Percentiles rank a stretch among this genome's conserved stretches.
Evolutionary conservation across 2,888 invertebrate species (phyloP).

Genomic region (Drosophila pegasa): DNA sequence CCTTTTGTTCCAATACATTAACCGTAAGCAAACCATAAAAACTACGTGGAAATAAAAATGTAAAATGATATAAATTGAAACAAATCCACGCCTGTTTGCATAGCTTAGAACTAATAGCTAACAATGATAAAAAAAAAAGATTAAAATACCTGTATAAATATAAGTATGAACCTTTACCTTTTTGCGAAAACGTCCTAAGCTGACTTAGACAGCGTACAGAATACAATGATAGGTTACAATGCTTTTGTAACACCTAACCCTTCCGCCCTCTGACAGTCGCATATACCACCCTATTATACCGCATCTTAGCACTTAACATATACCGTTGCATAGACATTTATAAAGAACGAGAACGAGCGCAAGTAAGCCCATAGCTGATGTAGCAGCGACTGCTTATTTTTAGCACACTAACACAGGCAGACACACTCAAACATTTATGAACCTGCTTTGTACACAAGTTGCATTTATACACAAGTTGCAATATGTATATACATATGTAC

Average conservation of each 20-base stretch:
- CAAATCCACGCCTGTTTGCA: constrained; percentile 57
- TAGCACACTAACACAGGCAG: constrained; percentile 8
- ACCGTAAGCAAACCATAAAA: constrained; percentile 19
- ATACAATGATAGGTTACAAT: constrained; percentile 35
- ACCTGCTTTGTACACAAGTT: background rate
- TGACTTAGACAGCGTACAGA: constrained; percentile 59
- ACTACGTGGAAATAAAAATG: background rate
- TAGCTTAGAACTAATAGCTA: constrained; percentile 71
- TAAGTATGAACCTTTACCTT: constrained; percentile 67
- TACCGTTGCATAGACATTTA: constrained; percentile 12
- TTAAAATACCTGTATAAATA: constrained; percentile 22
- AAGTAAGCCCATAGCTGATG: background rate
- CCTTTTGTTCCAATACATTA: constrained; percentile 55
- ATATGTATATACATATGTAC: no score
- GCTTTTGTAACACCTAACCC: constrained; percentile 29
- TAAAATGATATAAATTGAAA: constrained; percentile 7
- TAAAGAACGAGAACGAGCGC: constrained; percentile 4
- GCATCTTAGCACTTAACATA: no score
- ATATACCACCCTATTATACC: constrained; percentile 17
- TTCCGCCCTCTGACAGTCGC: constrained; percentile 3
- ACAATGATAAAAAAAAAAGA: constrained; percentile 44
- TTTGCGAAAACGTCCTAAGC: constrained; percentile 81
- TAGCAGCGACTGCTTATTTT: constrained; percentile 7
- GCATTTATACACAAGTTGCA: no score
- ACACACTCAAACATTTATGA: constrained; percentile 13